Evolutionary conservation across 2,797 vertebrate species (phyloP).

Genomic region (Netta rufina): DNA sequence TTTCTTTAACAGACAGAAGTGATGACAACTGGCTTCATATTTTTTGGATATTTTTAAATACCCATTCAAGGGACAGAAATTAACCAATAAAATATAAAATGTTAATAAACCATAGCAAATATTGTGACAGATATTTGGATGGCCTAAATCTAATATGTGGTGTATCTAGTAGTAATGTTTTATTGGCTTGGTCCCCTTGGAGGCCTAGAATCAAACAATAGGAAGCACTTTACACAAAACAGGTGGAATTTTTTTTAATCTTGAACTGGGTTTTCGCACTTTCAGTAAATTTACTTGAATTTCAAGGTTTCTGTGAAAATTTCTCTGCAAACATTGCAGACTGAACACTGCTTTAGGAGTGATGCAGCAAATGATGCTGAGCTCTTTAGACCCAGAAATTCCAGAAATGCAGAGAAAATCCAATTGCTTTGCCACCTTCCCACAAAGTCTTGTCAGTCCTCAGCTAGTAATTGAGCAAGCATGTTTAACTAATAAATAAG

Average conservation of each 20-base stretch:
- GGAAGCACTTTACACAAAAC: not conserved
- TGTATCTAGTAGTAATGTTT: not conserved
- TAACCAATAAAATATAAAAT: not conserved
- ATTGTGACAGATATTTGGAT: not conserved
- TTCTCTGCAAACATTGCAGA: not conserved
- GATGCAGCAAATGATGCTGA: not conserved
- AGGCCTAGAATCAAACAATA: not conserved
- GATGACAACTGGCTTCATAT: not conserved
- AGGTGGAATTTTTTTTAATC: constrained; percentile 8
- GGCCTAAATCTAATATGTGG: not conserved
- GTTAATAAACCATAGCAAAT: not conserved
- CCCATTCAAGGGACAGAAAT: not conserved
- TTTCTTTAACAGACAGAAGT: not conserved
- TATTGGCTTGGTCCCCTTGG: not conserved
- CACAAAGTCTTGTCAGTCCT: not conserved
- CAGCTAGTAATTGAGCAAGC: not conserved
- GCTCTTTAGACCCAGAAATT: not conserved
- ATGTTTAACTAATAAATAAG: not conserved
- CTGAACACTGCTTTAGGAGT: not conserved
- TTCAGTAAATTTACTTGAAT: not conserved
- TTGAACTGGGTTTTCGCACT: not conserved
- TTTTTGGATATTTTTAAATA: not conserved
- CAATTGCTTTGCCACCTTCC: not conserved
- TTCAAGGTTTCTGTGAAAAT: not conserved
- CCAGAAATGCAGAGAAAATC: not conserved